Conservation (phyloP, 2,888 invertebrate species). For the Drosophila stalkeri region DNA sequence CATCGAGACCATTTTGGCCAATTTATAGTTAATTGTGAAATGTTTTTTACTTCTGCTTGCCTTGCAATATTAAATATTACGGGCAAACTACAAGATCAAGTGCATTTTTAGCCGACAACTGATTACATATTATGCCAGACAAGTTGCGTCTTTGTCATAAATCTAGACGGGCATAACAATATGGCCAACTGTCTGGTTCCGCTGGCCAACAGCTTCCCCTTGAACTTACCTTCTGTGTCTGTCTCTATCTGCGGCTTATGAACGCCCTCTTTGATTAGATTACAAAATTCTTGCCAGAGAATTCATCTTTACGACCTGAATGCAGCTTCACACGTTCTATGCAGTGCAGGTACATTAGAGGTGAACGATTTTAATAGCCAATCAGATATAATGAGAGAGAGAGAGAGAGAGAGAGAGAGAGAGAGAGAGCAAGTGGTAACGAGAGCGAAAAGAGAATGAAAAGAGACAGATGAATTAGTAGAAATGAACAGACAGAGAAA, state of each 20-base stretch:
- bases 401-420: neutral
- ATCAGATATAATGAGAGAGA: neutral
- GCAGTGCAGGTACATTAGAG: neutral
- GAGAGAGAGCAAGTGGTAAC: neutral
- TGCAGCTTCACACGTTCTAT: slow-evolving; percentile 5
- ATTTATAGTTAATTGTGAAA: slow-evolving; percentile 56
- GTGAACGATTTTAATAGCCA: neutral
- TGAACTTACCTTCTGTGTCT: slow-evolving; percentile 33
- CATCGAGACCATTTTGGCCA: slow-evolving; percentile 77
- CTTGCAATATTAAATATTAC: slow-evolving; percentile 13
- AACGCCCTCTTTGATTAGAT: slow-evolving; percentile 48
- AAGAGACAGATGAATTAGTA: neutral
- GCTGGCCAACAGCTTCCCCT: slow-evolving; percentile 23
- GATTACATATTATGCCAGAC: slow-evolving; percentile 2
- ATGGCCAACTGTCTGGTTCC: slow-evolving; percentile 11
- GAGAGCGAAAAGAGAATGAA: neutral
- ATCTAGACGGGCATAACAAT: slow-evolving; percentile 1
- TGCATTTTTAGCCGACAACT: neutral
- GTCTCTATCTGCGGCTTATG: neutral
- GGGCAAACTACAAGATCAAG: neutral
- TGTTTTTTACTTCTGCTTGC: slow-evolving; percentile 18
- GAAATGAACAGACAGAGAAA: neutral
- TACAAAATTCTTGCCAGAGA: neutral
- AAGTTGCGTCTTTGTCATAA: slow-evolving; percentile 26
- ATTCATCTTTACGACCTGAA: slow-evolving; percentile 7